Evolutionary conservation across 2,888 invertebrate genomes (phyloP).

Genomic region (Drosophila dives): DNA sequence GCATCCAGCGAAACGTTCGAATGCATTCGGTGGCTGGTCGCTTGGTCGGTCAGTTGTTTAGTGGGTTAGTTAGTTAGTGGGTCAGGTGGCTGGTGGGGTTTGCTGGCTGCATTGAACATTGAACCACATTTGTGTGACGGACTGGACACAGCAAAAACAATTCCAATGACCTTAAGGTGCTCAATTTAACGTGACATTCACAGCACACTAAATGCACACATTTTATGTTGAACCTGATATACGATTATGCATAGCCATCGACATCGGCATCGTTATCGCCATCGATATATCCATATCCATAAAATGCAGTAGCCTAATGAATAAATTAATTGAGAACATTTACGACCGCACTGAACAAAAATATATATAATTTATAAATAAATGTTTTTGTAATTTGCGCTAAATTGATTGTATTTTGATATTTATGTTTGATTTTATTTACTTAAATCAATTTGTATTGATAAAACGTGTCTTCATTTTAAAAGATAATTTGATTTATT

Average conservation of each 20-base stretch:
- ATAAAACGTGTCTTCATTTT: too few species aligned
- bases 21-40: slow-evolving; percentile 47
- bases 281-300: slow-evolving; percentile 13
- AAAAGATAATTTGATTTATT: neutral
- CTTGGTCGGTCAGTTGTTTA: slow-evolving; percentile 33
- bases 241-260: slow-evolving; percentile 21
- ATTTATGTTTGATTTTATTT: too few species aligned
- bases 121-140: slow-evolving; percentile 68
- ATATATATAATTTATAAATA: neutral
- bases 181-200: slow-evolving; percentile 69
- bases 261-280: neutral
- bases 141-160: slow-evolving; percentile 26
- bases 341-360: slow-evolving; percentile 15
- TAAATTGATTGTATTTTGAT: too few species aligned
- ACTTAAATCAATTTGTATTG: neutral
- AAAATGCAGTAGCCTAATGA: slow-evolving; percentile 23
- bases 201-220: slow-evolving; percentile 46
- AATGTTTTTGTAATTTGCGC: too few species aligned
- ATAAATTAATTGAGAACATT: slow-evolving; percentile 26
- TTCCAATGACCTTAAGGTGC: slow-evolving; percentile 60
- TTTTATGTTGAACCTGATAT: slow-evolving; percentile 40
- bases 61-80: slow-evolving; percentile 26
- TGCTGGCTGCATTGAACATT: slow-evolving; percentile 68
- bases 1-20: slow-evolving; percentile 68
- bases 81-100: neutral